Base-by-base conservation (phyloP, 2,888 invertebrate genomes). In the Sminthurides aquaticus region DNA sequence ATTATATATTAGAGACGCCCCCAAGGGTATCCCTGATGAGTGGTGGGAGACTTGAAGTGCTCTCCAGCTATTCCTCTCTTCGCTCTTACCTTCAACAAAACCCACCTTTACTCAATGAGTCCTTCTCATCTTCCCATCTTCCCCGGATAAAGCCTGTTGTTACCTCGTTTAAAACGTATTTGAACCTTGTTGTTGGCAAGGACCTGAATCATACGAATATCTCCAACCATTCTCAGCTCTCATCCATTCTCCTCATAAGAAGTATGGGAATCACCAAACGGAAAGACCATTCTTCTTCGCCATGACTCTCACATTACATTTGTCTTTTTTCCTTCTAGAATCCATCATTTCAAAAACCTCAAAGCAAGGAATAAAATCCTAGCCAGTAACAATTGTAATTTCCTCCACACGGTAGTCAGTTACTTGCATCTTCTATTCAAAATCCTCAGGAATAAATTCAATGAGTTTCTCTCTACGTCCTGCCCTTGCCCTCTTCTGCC, bases 1-100 rank as follows among this genome's bases (percentile, higher is more conserved):
- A 72, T 72, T 72, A 71, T 71, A 69, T 71, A 70, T 70, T 70
- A 66, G 65, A 54, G 58, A 64, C 54, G 57, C 66, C 61, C 60
- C 29, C 29, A 52, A 56, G 60, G 55, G 57, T 64, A 49, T 52
- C 58, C 56, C 52, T 58, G 49, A 59, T 34, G 26, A 24, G 34
- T 8, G 18, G 22, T 5, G 57, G n/a, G n/a, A n/a, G n/a, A 55
- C 3, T 26, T 20, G 56, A 2, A 57, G 28, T 57, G 57, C 29
- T 20, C 28, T 28, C 20, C 34, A 29, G 15, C 28, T 28, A 26
- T 18, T 57, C 28, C 22, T 25, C n/a, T 55, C 22, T 25, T 24
- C 22, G 55, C 15, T 24, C 2, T 3, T 49, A 22, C 24, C 22
- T 55, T 55, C 55, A 22, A 25, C 25, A 18, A 25, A 24, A 25